phyloP scores from a whole-genome alignment of 2,113 vertebrate genomes.

The Plectropomus leopardus region DNA sequence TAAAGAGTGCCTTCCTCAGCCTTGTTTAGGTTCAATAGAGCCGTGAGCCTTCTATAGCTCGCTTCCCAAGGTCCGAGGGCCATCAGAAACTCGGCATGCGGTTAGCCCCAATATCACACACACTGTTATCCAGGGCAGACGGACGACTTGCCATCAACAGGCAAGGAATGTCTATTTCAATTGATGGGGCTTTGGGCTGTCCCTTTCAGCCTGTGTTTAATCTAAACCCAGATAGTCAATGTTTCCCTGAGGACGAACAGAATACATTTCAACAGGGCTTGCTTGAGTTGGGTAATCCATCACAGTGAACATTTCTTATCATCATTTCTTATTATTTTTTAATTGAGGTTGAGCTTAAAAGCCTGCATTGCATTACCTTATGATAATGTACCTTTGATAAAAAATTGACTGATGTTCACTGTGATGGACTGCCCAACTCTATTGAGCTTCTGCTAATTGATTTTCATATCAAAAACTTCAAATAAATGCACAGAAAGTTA shows the following conservation, averaged over 20 bases:
- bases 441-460: not conserved
- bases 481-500: too few species aligned
- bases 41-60: slow-evolving; percentile 17
- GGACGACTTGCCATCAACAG: not conserved
- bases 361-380: not conserved
- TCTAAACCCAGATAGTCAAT: not conserved
- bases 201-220: not conserved
- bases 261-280: not conserved
- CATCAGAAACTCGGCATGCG: slow-evolving; percentile 30
- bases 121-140: slow-evolving; percentile 23
- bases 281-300: not conserved
- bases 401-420: not conserved
- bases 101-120: slow-evolving; percentile 24
- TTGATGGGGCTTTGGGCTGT: not conserved
- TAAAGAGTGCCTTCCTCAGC: slow-evolving; percentile 32
- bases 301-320: too few species aligned
- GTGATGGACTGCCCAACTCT: not conserved
- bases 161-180: not conserved
- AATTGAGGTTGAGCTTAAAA: not conserved
- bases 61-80: slow-evolving; percentile 22
- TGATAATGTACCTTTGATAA: not conserved
- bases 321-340: not conserved
- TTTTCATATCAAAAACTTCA: too few species aligned
- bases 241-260: not conserved
- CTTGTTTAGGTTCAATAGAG: slow-evolving; percentile 37